phyloP scores from a whole-genome alignment of 2,888 invertebrate species.

The Pseudococcus longispinus region DNA sequence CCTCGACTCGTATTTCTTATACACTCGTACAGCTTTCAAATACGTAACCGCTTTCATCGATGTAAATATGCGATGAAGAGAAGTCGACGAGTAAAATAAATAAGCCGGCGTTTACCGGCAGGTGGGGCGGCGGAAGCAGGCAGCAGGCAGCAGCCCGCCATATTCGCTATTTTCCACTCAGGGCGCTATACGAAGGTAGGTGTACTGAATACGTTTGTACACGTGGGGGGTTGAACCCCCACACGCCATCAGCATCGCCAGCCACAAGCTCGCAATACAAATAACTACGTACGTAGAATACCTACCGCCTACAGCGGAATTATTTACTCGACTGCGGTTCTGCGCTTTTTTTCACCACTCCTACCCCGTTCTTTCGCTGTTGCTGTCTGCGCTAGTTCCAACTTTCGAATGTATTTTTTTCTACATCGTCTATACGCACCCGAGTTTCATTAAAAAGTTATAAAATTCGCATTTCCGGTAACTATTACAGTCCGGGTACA shows the following conservation, averaged over 20 bases:
- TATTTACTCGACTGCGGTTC: constrained; percentile 11
- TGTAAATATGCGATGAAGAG: background rate
- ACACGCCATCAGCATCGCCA: background rate
- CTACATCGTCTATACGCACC: background rate
- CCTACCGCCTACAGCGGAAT: background rate
- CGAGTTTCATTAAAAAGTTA: constrained; percentile 23
- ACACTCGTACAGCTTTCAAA: background rate
- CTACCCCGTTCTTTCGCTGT: background rate
- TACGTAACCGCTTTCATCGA: background rate
- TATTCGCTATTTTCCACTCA: background rate
- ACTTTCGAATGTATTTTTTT: background rate
- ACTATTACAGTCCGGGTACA: background rate
- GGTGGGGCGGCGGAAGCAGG: too few relatives aligned
- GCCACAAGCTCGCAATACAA: background rate
- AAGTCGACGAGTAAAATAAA: background rate
- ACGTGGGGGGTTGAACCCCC: background rate
- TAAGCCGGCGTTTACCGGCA: background rate
- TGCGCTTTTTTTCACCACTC: background rate
- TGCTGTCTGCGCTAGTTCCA: too few relatives aligned
- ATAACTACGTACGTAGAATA: background rate
- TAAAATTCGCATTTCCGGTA: constrained; percentile 14
- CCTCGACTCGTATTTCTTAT: background rate
- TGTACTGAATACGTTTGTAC: background rate
- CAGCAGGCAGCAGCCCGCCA: background rate
- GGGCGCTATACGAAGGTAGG: background rate